phyloP scores from a whole-genome alignment of 2,888 invertebrate species.

The Rosalia funebris region DNA sequence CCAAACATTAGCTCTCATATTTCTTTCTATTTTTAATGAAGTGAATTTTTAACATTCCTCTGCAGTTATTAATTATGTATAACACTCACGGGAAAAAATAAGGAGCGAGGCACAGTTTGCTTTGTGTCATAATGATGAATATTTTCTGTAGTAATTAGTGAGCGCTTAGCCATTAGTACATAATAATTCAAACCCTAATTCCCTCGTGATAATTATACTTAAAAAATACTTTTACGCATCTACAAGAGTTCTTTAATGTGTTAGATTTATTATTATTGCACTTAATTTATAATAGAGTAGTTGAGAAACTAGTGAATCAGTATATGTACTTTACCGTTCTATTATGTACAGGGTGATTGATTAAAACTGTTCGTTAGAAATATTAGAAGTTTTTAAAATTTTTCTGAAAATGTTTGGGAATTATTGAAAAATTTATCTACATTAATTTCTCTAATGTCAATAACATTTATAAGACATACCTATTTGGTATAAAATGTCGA shows the following conservation, averaged over 20 bases:
- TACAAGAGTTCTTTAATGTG: not conserved
- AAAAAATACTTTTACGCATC: conserved; percentile 4
- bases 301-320: too few relatives aligned
- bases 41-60: conserved; percentile 24
- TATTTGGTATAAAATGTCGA: too few relatives aligned
- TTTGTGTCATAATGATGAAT: conserved; percentile 41
- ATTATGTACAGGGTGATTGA: too few relatives aligned
- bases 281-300: too few relatives aligned
- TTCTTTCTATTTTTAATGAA: conserved; percentile 21
- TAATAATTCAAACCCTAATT: conserved; percentile 36
- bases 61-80: conserved; percentile 22
- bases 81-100: conserved; percentile 21
- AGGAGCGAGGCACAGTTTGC: conserved; percentile 20
- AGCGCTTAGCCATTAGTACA: conserved; percentile 32
- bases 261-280: too few relatives aligned
- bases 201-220: conserved; percentile 1
- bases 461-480: too few relatives aligned
- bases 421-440: too few relatives aligned
- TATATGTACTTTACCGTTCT: too few relatives aligned
- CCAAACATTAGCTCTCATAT: conserved; percentile 3
- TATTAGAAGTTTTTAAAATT: too few relatives aligned
- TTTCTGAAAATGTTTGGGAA: too few relatives aligned
- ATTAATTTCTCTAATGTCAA: too few relatives aligned
- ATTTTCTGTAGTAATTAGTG: conserved; percentile 36
- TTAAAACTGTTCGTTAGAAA: too few relatives aligned